These are phyloP conservation scores for Ciconia boyciana DNA, from an alignment of 2,113 vertebrate species.

Conservation along the genomic window DNA sequence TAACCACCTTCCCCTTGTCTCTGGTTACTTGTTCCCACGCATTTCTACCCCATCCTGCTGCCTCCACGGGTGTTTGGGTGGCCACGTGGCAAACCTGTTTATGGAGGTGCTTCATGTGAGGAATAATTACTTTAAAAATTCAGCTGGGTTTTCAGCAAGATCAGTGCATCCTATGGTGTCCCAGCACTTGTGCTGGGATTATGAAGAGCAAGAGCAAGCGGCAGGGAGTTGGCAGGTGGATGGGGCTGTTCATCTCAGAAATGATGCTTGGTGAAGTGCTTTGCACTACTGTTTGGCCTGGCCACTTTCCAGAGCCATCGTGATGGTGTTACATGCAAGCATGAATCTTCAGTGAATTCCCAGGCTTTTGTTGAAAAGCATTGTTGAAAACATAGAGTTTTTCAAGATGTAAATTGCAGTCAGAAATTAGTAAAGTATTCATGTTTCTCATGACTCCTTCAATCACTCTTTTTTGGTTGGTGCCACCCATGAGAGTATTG, in stretches of 20 bases:
- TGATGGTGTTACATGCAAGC: fast-evolving
- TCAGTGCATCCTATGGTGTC: fast-evolving
- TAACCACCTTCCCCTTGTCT: fast-evolving
- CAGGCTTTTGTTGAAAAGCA: not conserved
- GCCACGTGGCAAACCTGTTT: not conserved
- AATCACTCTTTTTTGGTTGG: not conserved
- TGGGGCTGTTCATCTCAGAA: fast-evolving
- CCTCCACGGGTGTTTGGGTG: not conserved
- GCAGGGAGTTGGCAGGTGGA: not conserved
- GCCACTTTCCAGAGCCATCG: fast-evolving
- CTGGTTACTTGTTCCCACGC: not conserved
- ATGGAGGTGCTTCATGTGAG: not conserved
- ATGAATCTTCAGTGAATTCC: not conserved
- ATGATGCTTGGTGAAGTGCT: fast-evolving
- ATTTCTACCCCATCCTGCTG: not conserved
- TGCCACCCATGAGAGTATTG: not conserved
- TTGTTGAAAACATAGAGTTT: not conserved
- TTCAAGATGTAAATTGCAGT: not conserved
- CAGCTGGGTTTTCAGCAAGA: not conserved
- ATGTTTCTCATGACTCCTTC: not conserved
- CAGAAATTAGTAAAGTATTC: not conserved
- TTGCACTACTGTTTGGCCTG: fast-evolving
- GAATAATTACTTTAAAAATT: fast-evolving
- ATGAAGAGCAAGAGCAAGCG: not conserved
- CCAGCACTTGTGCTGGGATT: not conserved